Percentiles rank a stretch among this genome's conserved stretches.
Conservation (phyloP, 2,797 vertebrate genomes). For the Toxotes lorentzi region DNA sequence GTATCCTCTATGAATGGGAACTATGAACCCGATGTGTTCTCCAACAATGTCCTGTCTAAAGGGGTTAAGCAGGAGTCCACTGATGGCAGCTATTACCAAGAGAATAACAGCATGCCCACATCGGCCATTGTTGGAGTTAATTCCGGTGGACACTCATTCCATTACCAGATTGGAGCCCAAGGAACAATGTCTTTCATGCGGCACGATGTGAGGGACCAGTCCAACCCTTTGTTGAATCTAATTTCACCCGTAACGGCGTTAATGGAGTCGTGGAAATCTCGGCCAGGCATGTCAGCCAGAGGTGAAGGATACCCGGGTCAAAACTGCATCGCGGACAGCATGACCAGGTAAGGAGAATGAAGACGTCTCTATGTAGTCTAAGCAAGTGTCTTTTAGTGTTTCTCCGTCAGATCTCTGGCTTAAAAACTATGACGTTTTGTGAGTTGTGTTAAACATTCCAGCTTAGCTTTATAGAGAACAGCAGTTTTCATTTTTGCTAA, state of each 20-base stretch:
- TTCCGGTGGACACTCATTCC: slow-evolving; percentile 98
- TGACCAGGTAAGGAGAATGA: slow-evolving; percentile 86
- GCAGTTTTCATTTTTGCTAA: slow-evolving; percentile 12
- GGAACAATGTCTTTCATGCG: slow-evolving; percentile 97
- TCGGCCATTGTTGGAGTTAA: slow-evolving; percentile 99
- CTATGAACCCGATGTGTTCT: slow-evolving; percentile 93
- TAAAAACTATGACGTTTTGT: not conserved
- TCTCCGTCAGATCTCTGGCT: not conserved
- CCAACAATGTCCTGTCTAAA: slow-evolving; percentile 90
- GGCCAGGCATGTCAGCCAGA: slow-evolving; percentile 88
- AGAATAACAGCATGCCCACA: slow-evolving; percentile 91
- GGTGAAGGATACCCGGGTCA: slow-evolving; percentile 94
- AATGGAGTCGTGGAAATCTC: slow-evolving; percentile 97
- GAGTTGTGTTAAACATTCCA: slow-evolving; percentile 4
- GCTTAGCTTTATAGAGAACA: not conserved
- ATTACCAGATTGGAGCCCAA: slow-evolving; percentile 99
- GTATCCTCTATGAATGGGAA: slow-evolving; percentile 92
- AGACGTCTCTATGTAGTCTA: not conserved
- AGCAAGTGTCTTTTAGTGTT: not conserved
- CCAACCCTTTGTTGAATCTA: slow-evolving; percentile 96
- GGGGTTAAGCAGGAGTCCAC: slow-evolving; percentile 97
- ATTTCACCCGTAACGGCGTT: slow-evolving; percentile 95
- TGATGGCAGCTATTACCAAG: slow-evolving; percentile 96
- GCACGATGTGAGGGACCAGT: slow-evolving; percentile 93
- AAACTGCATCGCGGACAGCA: slow-evolving; percentile 95